phyloP scores from a whole-genome alignment of 2,888 invertebrate species.

The Venustoraphidia nigricollis region DNA sequence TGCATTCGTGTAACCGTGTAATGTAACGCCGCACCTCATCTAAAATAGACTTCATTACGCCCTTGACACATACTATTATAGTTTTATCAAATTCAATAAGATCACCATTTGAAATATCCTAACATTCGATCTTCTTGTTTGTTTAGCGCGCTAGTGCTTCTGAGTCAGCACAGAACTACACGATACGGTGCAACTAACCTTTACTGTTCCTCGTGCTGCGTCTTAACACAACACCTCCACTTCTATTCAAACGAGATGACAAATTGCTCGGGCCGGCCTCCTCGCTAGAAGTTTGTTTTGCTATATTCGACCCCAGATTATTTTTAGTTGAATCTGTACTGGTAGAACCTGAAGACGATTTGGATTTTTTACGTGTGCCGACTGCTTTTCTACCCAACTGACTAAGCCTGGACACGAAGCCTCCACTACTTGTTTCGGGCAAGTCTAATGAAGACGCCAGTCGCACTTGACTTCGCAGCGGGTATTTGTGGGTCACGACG shows the following conservation, averaged over 20 bases:
- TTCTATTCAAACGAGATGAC: slow-evolving; percentile 36
- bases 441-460: slow-evolving; percentile 13
- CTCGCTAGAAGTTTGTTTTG: slow-evolving; percentile 15
- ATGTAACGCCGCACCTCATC: too few species aligned
- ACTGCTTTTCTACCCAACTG: slow-evolving; percentile 3
- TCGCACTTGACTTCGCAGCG: slow-evolving; percentile 28
- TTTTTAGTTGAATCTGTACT: slow-evolving; percentile 24
- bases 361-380: slow-evolving; percentile 1
- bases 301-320: slow-evolving; percentile 5
- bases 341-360: slow-evolving; percentile 19
- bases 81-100: too few species aligned
- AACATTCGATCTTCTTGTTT: neutral
- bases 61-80: too few species aligned
- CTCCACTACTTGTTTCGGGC: neutral
- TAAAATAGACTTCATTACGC: too few species aligned
- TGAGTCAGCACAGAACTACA: neutral
- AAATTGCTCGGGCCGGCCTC: slow-evolving; percentile 19
- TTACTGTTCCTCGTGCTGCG: slow-evolving; percentile 34
- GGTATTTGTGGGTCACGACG: slow-evolving; percentile 22
- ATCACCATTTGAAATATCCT: too few species aligned
- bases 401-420: neutral
- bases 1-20: too few species aligned
- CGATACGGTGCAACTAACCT: slow-evolving; percentile 17
- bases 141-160: neutral
- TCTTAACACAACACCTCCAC: slow-evolving; percentile 27